Evolutionary conservation across 2,113 vertebrate genomes (phyloP).

Genomic region (Chaetorhynchus papuensis): DNA sequence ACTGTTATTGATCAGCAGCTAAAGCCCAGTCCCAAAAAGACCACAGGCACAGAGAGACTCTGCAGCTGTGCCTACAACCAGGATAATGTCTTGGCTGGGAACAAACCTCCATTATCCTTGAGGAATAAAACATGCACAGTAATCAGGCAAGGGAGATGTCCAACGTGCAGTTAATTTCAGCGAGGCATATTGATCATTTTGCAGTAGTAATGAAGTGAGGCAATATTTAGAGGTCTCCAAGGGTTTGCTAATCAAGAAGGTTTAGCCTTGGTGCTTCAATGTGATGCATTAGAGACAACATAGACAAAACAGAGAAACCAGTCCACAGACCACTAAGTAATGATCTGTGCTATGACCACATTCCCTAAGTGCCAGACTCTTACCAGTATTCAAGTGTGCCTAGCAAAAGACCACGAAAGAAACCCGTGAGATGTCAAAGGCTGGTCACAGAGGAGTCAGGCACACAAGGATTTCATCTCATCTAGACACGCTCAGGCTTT

Average conservation of each 20-base stretch:
- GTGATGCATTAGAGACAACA: neutral
- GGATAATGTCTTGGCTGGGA: neutral
- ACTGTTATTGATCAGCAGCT: neutral
- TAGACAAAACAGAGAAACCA: neutral
- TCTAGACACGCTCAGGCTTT: neutral
- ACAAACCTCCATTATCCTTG: neutral
- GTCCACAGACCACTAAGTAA: neutral
- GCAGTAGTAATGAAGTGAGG: conserved; percentile 52
- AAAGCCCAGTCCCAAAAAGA: neutral
- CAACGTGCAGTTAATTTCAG: conserved; percentile 51
- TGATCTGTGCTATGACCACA: neutral
- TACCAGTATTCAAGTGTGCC: neutral
- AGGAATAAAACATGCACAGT: conserved; percentile 18
- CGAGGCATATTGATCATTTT: conserved; percentile 55
- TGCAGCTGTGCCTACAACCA: neutral
- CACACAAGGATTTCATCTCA: neutral
- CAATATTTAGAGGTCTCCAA: conserved; percentile 54
- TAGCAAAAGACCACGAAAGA: neutral
- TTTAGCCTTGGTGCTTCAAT: neutral
- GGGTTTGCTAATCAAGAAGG: neutral
- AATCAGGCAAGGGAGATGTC: conserved; percentile 52
- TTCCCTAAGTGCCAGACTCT: neutral
- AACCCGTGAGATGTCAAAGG: neutral
- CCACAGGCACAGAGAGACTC: neutral
- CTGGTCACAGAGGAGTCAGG: neutral